A percentile compares a stretch with the other conserved stretches of the same genome.
Evolutionary conservation across 2,113 vertebrate genomes (phyloP).

Genomic region (Sclerurus mexicanus): DNA sequence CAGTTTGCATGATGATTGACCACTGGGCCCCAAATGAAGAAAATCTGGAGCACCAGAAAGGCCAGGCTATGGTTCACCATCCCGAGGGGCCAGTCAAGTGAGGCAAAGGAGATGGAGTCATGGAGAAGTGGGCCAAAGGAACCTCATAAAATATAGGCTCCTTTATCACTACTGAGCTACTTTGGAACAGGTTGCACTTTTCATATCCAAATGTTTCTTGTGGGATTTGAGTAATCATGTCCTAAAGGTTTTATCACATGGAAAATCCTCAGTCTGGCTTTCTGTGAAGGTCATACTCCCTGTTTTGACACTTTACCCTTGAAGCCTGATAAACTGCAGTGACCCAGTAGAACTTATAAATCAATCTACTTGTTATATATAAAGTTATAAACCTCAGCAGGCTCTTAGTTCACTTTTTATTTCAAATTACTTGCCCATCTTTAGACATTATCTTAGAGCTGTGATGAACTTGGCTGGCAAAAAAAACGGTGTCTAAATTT

Average conservation of each 20-base stretch:
- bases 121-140: background rate
- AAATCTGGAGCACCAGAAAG: background rate
- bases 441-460: background rate
- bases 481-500: conserved; percentile 6
- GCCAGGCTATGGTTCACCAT: background rate
- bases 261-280: background rate
- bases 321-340: background rate
- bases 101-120: background rate
- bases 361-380: background rate
- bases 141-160: background rate
- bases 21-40: background rate
- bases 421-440: background rate
- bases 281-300: background rate
- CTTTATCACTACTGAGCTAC: background rate
- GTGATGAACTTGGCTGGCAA: background rate
- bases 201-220: background rate
- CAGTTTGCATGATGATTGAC: background rate
- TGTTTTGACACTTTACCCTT: background rate
- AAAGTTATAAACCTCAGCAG: background rate
- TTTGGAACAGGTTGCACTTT: background rate
- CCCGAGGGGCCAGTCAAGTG: background rate
- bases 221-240: background rate
- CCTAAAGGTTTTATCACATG: background rate
- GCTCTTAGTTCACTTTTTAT: background rate
- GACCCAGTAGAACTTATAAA: background rate